phyloP scores from a whole-genome alignment of 2,797 vertebrate genomes.

The Todus mexicanus region DNA sequence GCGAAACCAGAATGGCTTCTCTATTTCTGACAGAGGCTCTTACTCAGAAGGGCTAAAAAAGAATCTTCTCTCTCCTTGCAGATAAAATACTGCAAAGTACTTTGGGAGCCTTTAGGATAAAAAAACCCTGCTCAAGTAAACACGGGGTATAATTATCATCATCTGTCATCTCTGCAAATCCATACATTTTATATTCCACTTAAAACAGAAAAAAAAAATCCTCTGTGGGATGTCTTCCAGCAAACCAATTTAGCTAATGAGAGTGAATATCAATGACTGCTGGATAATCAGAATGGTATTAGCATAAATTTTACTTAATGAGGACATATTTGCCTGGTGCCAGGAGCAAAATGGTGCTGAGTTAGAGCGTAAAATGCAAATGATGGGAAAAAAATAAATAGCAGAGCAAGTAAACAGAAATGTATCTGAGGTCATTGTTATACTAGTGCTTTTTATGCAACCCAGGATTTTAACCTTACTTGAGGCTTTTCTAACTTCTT shows the following conservation, averaged over 20 bases:
- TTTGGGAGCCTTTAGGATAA: slow-evolving; percentile 8
- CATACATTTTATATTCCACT: slow-evolving; percentile 54
- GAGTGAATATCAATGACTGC: slow-evolving; percentile 57
- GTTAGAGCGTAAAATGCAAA: background rate
- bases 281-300: slow-evolving; percentile 62
- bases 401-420: slow-evolving; percentile 12
- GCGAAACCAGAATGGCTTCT: background rate
- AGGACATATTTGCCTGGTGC: slow-evolving; percentile 23
- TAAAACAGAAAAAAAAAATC: background rate
- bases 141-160: slow-evolving; percentile 56
- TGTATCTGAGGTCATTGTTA: background rate
- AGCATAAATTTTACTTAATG: slow-evolving; percentile 62
- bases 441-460: background rate
- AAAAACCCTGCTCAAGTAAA: background rate
- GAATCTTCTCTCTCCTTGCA: background rate
- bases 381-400: background rate
- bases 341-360: slow-evolving; percentile 7
- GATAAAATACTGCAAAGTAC: slow-evolving; percentile 25
- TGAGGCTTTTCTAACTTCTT: slow-evolving; percentile 19
- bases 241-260: slow-evolving; percentile 49
- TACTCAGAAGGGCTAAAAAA: background rate
- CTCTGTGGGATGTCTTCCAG: slow-evolving; percentile 37
- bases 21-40: background rate
- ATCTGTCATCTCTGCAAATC: slow-evolving; percentile 33
- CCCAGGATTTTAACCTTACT: background rate